These are phyloP conservation scores for Alethe castanea DNA, from an alignment of 2,113 vertebrate genomes.

Conservation along the genomic window DNA sequence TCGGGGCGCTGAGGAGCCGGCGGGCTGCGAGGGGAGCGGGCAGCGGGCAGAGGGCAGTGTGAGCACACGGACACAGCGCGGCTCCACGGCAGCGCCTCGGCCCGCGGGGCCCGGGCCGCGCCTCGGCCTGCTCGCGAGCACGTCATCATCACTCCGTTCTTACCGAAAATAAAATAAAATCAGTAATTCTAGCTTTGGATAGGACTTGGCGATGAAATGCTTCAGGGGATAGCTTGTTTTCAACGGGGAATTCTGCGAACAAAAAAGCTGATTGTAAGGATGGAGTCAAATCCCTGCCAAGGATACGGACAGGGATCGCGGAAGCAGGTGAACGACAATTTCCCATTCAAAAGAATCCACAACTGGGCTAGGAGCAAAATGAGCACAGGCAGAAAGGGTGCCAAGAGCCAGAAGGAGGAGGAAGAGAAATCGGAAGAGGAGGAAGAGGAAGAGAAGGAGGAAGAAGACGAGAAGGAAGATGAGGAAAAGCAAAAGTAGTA, in stretches of 20 bases:
- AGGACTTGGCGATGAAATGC: neutral
- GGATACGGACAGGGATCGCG: neutral
- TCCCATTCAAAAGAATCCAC: neutral
- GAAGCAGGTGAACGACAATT: neutral
- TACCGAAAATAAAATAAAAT: neutral
- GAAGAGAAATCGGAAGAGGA: neutral
- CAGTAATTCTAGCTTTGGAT: neutral
- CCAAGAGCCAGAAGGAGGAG: neutral
- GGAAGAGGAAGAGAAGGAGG: neutral
- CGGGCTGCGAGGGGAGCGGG: neutral
- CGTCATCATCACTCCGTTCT: neutral
- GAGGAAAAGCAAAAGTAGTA: neutral
- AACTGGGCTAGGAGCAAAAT: neutral
- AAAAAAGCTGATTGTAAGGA: neutral
- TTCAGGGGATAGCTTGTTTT: neutral
- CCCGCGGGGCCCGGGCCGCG: too few species aligned
- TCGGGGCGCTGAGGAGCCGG: rapidly evolving
- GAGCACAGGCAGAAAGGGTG: neutral
- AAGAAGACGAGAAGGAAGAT: neutral
- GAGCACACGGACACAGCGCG: neutral
- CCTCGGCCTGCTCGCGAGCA: neutral
- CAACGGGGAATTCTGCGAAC: neutral
- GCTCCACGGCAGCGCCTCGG: rapidly evolving
- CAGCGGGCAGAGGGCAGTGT: slow-evolving; percentile 31
- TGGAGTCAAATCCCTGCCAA: neutral